A percentile compares a stretch with the other conserved stretches of the same genome.
Conservation (phyloP, 2,888 invertebrate species). For the Bedellia somnulentella region DNA sequence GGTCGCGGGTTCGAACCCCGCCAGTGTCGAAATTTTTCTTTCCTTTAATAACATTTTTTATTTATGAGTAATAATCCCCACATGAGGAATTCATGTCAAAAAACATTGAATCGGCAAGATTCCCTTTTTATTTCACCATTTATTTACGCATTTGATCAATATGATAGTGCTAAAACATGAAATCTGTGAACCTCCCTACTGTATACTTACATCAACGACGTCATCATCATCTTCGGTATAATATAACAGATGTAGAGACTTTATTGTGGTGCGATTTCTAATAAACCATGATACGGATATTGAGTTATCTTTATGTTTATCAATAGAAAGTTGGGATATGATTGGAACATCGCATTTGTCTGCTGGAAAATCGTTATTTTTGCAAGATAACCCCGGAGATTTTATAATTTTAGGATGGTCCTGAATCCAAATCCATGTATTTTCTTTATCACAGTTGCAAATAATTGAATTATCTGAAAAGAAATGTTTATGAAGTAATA, state of each 20-base stretch:
- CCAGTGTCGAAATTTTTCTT: too few species aligned
- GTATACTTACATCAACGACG: too few species aligned
- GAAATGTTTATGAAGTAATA: too few species aligned
- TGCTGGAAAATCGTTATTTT: conserved; percentile 41
- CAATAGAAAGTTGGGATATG: conserved; percentile 80
- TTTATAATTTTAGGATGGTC: conserved; percentile 70
- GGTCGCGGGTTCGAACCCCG: too few species aligned
- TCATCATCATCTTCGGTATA: conserved; percentile 54
- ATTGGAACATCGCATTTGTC: conserved; percentile 67
- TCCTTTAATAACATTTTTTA: too few species aligned
- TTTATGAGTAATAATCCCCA: too few species aligned
- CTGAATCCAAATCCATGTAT: conserved; percentile 91
- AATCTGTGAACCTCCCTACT: too few species aligned
- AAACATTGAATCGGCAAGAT: too few species aligned
- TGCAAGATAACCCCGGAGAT: conserved; percentile 29
- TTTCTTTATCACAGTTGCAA: conserved; percentile 88
- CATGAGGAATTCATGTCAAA: too few species aligned
- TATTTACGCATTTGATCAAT: too few species aligned
- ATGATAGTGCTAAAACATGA: too few species aligned
- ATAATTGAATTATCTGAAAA: conserved; percentile 81
- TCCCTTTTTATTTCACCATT: too few species aligned
- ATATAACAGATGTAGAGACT: conserved; percentile 82
- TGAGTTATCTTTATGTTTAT: conserved; percentile 84
- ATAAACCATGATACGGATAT: conserved; percentile 88
- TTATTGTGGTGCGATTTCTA: conserved; percentile 80